Evolutionary conservation across 2,888 invertebrate species (phyloP), one percentile per base, ranked within the genome.

Genomic region (Gonocerus acuteangulatus): DNA sequence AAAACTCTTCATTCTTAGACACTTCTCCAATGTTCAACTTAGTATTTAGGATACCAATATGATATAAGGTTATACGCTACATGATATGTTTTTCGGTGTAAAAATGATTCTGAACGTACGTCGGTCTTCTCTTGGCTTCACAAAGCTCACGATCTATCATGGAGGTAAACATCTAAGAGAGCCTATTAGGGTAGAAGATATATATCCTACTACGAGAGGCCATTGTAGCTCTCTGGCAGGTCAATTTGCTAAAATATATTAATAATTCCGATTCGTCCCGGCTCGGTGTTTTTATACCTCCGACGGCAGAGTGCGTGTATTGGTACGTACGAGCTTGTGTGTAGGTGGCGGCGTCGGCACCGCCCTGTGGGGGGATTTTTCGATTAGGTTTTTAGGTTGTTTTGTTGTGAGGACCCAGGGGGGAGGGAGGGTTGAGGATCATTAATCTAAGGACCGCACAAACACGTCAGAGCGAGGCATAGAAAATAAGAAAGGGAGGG

Each of bases 351-450:
- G 42, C 16, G 34, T 27, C 27, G 27, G 27, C 27, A 27, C 27
- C 27, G 27, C 27, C 27, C 27, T 27, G 4, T 18, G 51, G 58
- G 44, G 62, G 64, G 64, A 62, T 64, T 64, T 64, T 64, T 64
- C 62, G 62, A 64, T 64, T 64, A 64, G 64, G 64, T 64, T 64
- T 64, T 64, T 64, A 64, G 62, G 65, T 65, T 65, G 62, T 62
- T 65, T 65, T 62, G 65, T 61, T 62, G 62, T 1, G 15, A 44
- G 21, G 42, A 7, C 52, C 45, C 44, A 45, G 58, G 54, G 54
- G 52, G 44, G 34, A 23, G 34, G 19, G 60, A 48, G 56, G 52
- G 60, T 62, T 56, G 56, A 39, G 22, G 22, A 56, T 60, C 60
- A 62, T 62, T 63, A 64, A 61, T 56, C 60, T 58, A 62, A 42